A percentile compares a stretch with the other conserved stretches of the same genome.
Evolutionary conservation across 1,140 invertebrate species (phyloP).

Genomic region (Drosophila willistoni): DNA sequence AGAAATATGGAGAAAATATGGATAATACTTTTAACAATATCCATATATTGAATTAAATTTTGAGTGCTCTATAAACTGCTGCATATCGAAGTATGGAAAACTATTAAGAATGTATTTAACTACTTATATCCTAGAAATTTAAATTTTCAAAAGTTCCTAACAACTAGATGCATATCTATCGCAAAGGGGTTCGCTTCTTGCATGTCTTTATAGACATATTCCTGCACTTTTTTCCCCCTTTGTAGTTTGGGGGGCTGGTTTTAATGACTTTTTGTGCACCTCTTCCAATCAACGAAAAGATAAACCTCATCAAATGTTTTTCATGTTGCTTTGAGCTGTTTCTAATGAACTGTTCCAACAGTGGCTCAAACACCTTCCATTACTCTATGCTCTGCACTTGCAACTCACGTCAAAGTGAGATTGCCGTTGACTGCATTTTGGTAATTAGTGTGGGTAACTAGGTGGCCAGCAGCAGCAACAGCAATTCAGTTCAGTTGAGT

Average conservation of each 20-base stretch:
- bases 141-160: too few relatives aligned
- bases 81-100: too few relatives aligned
- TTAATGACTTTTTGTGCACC: constrained; percentile 21
- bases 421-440: constrained; percentile 52
- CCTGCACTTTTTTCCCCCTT: neutral
- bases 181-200: neutral
- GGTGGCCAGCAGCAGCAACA: constrained; percentile 44
- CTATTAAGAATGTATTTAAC: too few relatives aligned
- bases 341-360: constrained; percentile 51
- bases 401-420: constrained; percentile 32
- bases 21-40: too few relatives aligned
- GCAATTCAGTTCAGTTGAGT: constrained; percentile 7
- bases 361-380: neutral
- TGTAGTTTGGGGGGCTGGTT: neutral
- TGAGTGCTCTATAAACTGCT: too few relatives aligned
- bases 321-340: constrained; percentile 19
- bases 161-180: neutral
- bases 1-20: too few relatives aligned
- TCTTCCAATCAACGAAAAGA: constrained; percentile 16
- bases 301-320: constrained; percentile 16
- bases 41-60: too few relatives aligned
- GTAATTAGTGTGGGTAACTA: constrained; percentile 63
- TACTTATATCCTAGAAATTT: too few relatives aligned
- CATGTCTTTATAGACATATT: neutral
- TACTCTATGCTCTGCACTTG: constrained; percentile 31